phyloP scores from a whole-genome alignment of 2,888 invertebrate genomes.

The Epirrhoe tristata region DNA sequence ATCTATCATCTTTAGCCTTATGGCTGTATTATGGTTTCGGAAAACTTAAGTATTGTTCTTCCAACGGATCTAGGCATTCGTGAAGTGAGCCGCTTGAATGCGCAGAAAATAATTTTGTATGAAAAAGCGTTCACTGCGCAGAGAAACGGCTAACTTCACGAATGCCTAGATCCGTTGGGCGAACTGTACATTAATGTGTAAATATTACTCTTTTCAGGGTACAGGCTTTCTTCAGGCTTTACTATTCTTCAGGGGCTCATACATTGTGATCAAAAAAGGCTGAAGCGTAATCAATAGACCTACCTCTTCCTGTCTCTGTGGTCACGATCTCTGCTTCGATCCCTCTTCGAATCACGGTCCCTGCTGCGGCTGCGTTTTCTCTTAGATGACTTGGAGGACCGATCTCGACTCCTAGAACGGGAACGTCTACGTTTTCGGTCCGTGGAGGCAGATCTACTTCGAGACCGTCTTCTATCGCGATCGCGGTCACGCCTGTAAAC shows the following conservation, averaged over 20 bases:
- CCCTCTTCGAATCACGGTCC: constrained; percentile 86
- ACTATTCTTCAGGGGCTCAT: background rate
- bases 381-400: constrained; percentile 85
- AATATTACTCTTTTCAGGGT: no score
- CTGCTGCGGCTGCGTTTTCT: constrained; percentile 88
- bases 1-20: no score
- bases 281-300: constrained; percentile 37
- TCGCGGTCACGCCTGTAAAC: constrained; percentile 72
- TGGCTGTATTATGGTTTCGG: no score
- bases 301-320: constrained; percentile 72
- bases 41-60: no score
- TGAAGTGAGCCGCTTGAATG: no score
- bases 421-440: constrained; percentile 85
- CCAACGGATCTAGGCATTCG: no score
- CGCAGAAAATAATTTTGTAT: no score
- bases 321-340: constrained; percentile 80
- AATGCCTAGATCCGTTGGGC: no score
- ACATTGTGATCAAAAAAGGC: background rate
- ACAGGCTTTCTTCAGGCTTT: no score
- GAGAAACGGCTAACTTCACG: no score
- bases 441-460: constrained; percentile 85
- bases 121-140: no score
- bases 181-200: no score
- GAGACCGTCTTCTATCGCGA: constrained; percentile 84
- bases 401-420: constrained; percentile 86